These are phyloP conservation scores for Nothobranchius furzeri DNA, from an alignment of 2,113 vertebrate species.

Conservation along the genomic window DNA sequence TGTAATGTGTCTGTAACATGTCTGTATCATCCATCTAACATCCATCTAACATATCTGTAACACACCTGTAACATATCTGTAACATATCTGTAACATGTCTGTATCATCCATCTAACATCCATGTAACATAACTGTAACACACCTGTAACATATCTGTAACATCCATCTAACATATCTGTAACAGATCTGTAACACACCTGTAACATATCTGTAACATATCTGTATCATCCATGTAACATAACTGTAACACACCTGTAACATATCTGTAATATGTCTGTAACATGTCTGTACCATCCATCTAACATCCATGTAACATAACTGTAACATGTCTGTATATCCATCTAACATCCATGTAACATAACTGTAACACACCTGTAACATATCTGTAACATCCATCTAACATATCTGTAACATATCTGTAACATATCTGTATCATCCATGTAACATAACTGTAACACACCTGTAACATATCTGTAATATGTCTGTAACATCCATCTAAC, in stretches of 20 bases:
- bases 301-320: background rate
- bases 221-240: too few relatives aligned
- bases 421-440: background rate
- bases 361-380: slow-evolving; percentile 28
- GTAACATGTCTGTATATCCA: background rate
- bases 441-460: background rate
- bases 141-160: background rate
- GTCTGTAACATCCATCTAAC: background rate
- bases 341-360: background rate
- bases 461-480: background rate
- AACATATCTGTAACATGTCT: background rate
- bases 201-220: too few relatives aligned
- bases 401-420: background rate
- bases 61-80: background rate
- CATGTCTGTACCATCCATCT: slow-evolving; percentile 14
- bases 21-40: background rate
- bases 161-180: background rate
- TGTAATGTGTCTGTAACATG: background rate
- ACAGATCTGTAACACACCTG: too few relatives aligned
- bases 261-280: slow-evolving; percentile 26
- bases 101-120: background rate
- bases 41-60: background rate
- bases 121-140: background rate
- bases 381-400: slow-evolving; percentile 2
- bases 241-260: too few relatives aligned